Conservation (phyloP, 37 sponge, comb jelly and placozoan species). For the Corticium candelabrum region DNA sequence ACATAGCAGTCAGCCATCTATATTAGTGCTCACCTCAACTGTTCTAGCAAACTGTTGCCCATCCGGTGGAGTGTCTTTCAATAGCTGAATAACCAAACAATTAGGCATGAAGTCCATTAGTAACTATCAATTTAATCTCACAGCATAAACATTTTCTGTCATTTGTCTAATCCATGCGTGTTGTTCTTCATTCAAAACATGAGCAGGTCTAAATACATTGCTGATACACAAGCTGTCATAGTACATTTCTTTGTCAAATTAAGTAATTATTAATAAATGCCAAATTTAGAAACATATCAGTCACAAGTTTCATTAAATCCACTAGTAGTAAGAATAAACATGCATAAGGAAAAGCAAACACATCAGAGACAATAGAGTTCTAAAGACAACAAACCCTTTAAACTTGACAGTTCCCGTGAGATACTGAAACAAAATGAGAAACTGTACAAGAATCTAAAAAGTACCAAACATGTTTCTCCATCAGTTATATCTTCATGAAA, state of each 20-base stretch:
- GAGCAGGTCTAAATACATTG: constrained; percentile 8
- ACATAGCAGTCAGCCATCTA: too few relatives aligned
- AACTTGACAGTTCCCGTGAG: constrained; percentile 79
- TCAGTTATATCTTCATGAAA: not conserved
- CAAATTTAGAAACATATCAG: too few relatives aligned
- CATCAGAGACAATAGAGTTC: too few relatives aligned
- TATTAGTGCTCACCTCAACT: constrained; percentile 13
- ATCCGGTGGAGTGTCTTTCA: constrained; percentile 88
- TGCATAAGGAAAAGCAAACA: not conserved
- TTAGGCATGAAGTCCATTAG: not conserved
- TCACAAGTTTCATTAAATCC: too few relatives aligned
- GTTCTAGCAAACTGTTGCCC: constrained; percentile 68
- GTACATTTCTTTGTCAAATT: too few relatives aligned
- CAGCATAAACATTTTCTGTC: constrained; percentile 55
- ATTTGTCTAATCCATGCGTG: constrained; percentile 52
- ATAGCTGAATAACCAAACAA: constrained; percentile 11
- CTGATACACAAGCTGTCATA: not conserved
- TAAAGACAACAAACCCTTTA: too few relatives aligned
- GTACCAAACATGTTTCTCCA: not conserved
- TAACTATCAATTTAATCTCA: too few relatives aligned
- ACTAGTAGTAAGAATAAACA: not conserved
- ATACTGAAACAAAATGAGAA: constrained; percentile 94
- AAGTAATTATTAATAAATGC: too few relatives aligned
- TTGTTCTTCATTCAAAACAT: constrained; percentile 57
- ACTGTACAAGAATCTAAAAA: constrained; percentile 60